Base-by-base conservation (phyloP, 2,113 vertebrate species). In the Vidua chalybeata region DNA sequence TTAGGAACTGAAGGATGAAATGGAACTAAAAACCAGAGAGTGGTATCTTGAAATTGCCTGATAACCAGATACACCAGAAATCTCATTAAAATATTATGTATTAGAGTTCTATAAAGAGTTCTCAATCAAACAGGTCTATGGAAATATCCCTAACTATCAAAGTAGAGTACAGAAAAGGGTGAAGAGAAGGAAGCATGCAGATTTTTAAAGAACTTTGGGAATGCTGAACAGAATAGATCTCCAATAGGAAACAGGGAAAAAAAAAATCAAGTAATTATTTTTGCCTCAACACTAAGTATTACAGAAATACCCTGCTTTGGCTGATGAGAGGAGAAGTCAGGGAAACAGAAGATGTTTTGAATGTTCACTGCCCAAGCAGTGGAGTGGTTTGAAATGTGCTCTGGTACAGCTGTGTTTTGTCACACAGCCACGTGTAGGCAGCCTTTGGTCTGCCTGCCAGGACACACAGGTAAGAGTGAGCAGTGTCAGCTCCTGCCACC, bases 401-500 rank as follows among this genome's bases (percentile, higher is more conserved):
- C 15, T 19, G 16, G 30, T 13, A 1, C 19, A 31, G 52, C 69
- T 37, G 19, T 41, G 10, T 51, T 67, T 16, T 28, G 46, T 56
- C 43, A 14, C 31, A 16, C 3, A 55, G 35, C 13, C n/a, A 1
- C 4, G 1, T 4, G 10, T 0, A 33, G 39, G 55, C n/a, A 52
- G 10, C 43, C 51, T 13, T 9, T 19, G 27, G 2, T 46, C 15
- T 39, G 28, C 23, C 43, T n/a, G 56, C 52, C 49, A 37, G 66
- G 61, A 45, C 62, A 17, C 6, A 6, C 74, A 0, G 35, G 20
- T 56, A 13, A 12, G 22, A 31, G 48, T 10, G 66, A 61, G 62
- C 3, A 11, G 22, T 14, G 8, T 6, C 28, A 45, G 46, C 63
- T 86, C 13, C 1, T 39, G 88, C 11, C 64, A 15, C 68, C 71